A percentile compares a stretch with the other conserved stretches of the same genome.
These are phyloP conservation scores for Zalophus californianus DNA, from an alignment of 2,797 vertebrate genomes.

Conservation along the genomic window DNA sequence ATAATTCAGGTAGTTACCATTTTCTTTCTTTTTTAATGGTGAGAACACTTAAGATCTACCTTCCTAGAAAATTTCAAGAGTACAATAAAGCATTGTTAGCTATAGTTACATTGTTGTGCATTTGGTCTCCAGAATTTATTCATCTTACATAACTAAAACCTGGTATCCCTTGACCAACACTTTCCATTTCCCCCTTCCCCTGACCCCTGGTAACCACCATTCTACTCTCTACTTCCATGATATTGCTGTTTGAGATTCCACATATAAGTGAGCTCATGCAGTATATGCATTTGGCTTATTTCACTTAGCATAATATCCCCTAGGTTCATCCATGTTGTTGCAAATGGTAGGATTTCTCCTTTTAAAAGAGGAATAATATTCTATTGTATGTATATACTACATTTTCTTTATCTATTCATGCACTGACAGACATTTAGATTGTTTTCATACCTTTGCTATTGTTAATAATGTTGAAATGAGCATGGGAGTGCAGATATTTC, in stretches of 20 bases:
- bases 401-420: not conserved
- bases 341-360: not conserved
- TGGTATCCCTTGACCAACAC: not conserved
- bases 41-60: not conserved
- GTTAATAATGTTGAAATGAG: not conserved
- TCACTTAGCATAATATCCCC: not conserved
- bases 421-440: not conserved
- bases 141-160: not conserved
- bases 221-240: not conserved
- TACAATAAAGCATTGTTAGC: not conserved
- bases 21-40: not conserved
- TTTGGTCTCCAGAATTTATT: not conserved
- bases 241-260: not conserved
- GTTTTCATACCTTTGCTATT: not conserved
- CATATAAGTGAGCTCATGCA: not conserved
- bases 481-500: not conserved
- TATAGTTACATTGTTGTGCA: not conserved
- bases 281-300: not conserved
- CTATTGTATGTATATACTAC: not conserved
- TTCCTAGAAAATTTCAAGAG: not conserved
- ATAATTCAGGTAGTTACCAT: not conserved
- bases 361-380: not conserved
- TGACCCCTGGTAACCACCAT: not conserved
- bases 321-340: not conserved
- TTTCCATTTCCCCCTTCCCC: not conserved